These are phyloP conservation scores for Spea bombifrons DNA, from an alignment of 2,113 vertebrate species.

Conservation along the genomic window DNA sequence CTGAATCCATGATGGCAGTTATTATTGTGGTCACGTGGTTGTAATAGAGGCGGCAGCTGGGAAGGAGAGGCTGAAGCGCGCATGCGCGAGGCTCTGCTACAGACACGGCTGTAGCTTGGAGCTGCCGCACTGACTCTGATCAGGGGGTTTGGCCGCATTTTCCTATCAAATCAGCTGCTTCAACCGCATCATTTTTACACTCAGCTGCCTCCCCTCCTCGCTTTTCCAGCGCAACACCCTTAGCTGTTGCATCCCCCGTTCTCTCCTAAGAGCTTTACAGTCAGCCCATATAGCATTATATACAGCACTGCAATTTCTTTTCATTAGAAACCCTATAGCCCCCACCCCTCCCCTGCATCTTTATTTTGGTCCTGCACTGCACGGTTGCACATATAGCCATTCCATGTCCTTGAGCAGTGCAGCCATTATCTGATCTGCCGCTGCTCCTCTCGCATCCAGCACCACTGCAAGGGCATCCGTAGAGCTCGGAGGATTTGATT, in stretches of 20 bases:
- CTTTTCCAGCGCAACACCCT: background rate
- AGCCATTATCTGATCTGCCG: constrained; percentile 1
- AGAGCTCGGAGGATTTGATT: background rate
- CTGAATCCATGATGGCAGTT: constrained; percentile 20
- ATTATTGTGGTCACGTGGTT: constrained; percentile 16
- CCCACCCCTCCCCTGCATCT: background rate
- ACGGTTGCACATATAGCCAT: background rate
- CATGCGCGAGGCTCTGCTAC: constrained; percentile 38
- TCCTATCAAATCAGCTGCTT: constrained; percentile 12
- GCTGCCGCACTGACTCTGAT: constrained; percentile 33
- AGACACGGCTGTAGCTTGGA: constrained; percentile 28
- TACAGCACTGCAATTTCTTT: background rate
- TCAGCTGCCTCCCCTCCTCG: background rate
- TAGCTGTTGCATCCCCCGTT: background rate
- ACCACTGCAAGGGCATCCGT: constrained; percentile 10
- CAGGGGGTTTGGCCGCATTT: constrained; percentile 21
- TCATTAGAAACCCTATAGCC: no score
- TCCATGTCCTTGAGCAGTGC: constrained; percentile 44
- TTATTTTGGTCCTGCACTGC: background rate
- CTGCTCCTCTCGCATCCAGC: background rate
- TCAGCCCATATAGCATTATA: background rate
- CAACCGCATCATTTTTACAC: background rate
- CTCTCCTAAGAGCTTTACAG: background rate
- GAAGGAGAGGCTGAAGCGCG: constrained; percentile 2
- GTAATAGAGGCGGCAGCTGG: constrained; percentile 2